Base-by-base conservation (phyloP, 2,888 invertebrate species). In the Beris chalybata region DNA sequence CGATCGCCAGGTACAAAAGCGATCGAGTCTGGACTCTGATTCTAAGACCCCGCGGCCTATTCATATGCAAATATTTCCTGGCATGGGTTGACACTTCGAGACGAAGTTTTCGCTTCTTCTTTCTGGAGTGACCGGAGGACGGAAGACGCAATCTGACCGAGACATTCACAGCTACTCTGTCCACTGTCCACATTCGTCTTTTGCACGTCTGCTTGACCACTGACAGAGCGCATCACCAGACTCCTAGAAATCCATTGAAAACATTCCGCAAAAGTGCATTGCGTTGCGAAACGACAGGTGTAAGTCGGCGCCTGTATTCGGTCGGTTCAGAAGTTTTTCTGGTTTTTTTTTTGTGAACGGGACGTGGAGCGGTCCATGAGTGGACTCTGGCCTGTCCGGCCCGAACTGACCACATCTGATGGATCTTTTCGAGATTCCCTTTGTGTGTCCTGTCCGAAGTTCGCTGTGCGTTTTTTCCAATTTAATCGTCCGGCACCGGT, bases 201-300 rank as follows among this genome's bases (percentile, higher is more conserved):
- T 5, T 64, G 55, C 53, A 43, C 50, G 63, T 63, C 48, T 5
- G 22, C 50, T 44, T 54, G 53, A 45, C 67, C 65, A 63, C 64
- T 66, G 66, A 67, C 53, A 43, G 48, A 66, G 58, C 69, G 65
- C 55, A 45, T 64, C 64, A 45, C 64, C 15, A 32, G 50, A 50
- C 50, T 13, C 52, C 15, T 43, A 38, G 47, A 54, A 54, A 31
- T 64, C 70, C 70, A 67, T 70, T 64, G 59, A 67, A 59, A 64
- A 32, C 61, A 68, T 68, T 67, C 56, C 43, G 50, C 65, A 56
- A 59, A 61, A 38, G 63, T 22, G 59, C 69, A 71, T 65, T 71
- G 70, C 69, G 71, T 71, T 71, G 63, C 67, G 69, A 71, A 72
- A 72, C 71, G 72, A 73, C 72, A 73, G 72, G 72, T 73, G 72